Evolutionary conservation across 1,140 invertebrate genomes (phyloP).

Genomic region (Neelides sp.): DNA sequence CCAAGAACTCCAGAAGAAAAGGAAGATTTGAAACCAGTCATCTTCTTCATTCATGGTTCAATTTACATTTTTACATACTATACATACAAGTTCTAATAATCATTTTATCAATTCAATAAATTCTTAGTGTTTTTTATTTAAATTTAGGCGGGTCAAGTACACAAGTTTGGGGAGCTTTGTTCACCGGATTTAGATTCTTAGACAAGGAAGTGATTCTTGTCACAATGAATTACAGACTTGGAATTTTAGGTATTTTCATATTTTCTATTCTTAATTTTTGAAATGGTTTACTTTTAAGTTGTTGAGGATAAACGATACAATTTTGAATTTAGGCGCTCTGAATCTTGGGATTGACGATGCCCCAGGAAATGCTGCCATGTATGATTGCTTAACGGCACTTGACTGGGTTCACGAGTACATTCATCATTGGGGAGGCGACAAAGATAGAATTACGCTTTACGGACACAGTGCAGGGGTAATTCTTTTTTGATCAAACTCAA

Average conservation of each 20-base stretch:
- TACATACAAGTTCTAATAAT: background rate
- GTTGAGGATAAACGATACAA: background rate
- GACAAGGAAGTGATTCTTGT: slow-evolving; percentile 11
- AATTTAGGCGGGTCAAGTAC: background rate
- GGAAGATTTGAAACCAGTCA: slow-evolving; percentile 8
- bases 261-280: background rate
- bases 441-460: slow-evolving; percentile 7
- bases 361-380: slow-evolving; percentile 21
- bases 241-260: background rate
- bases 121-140: too few relatives aligned
- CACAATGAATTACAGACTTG: slow-evolving; percentile 9
- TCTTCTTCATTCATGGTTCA: slow-evolving; percentile 15
- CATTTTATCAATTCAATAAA: too few relatives aligned
- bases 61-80: background rate
- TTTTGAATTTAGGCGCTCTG: background rate
- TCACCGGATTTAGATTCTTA: slow-evolving; percentile 10
- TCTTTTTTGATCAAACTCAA: too few relatives aligned
- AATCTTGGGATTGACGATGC: slow-evolving; percentile 23
- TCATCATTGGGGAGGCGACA: slow-evolving; percentile 12
- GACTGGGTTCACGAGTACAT: slow-evolving; percentile 20
- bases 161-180: slow-evolving; percentile 8
- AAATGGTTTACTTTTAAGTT: background rate
- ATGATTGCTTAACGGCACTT: slow-evolving; percentile 16
- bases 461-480: slow-evolving; percentile 21
- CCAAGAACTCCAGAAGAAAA: background rate